Evolutionary conservation across 2,888 invertebrate genomes (phyloP).

Genomic region (Helicoverpa assulta): DNA sequence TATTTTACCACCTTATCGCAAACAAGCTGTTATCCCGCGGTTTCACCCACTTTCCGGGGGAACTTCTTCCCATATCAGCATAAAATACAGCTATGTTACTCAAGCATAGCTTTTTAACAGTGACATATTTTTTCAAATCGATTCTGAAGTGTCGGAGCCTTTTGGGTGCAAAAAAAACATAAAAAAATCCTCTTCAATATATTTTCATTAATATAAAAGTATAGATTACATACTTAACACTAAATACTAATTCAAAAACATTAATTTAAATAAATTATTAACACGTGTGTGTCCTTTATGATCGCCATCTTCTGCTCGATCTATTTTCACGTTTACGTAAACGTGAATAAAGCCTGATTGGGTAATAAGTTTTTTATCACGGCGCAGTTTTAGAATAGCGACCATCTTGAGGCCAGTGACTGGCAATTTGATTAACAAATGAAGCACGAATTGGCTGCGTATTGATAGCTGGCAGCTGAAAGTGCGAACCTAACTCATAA

Average conservation of each 20-base stretch:
- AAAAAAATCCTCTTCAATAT: no score
- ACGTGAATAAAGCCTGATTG: slow-evolving; percentile 24
- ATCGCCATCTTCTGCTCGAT: slow-evolving; percentile 3
- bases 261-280: slow-evolving; percentile 2
- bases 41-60: no score
- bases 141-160: no score
- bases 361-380: slow-evolving; percentile 29
- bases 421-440: slow-evolving; percentile 45
- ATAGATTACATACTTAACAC: no score
- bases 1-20: no score
- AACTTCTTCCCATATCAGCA: no score
- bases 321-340: slow-evolving; percentile 34
- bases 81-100: no score
- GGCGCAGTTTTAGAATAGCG: slow-evolving; percentile 3
- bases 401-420: slow-evolving; percentile 37
- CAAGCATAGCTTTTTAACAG: no score
- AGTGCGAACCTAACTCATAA: not conserved
- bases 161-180: no score
- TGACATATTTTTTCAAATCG: no score
- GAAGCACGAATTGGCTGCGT: slow-evolving; percentile 12
- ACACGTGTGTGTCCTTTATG: not conserved
- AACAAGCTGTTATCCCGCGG: no score
- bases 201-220: no score
- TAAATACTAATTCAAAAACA: not conserved
- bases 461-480: not conserved